A percentile compares a stretch with the other conserved stretches of the same genome.
These are phyloP conservation scores for Pseudopleuronectes americanus DNA, from an alignment of 2,797 vertebrate species.

Conservation along the genomic window DNA sequence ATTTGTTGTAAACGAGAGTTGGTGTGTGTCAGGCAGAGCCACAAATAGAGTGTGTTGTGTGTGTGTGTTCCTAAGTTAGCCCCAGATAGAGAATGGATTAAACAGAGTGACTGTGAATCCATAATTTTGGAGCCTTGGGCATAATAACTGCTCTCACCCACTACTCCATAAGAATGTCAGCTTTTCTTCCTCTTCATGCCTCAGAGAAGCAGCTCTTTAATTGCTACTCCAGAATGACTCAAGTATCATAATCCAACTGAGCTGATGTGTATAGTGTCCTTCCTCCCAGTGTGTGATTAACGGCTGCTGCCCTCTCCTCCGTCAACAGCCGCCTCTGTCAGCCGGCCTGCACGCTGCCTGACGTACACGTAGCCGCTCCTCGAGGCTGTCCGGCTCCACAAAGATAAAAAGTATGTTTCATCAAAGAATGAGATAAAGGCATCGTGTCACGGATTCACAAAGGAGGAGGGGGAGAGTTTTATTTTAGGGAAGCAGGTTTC, in stretches of 20 bases:
- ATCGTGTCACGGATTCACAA: conserved; percentile 16
- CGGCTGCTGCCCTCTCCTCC: conserved; percentile 23
- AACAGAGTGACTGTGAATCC: neutral
- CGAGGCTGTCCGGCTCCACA: conserved; percentile 20
- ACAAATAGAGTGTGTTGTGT: conserved; percentile 19
- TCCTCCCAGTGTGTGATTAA: conserved; percentile 35
- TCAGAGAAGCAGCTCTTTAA: conserved; percentile 29
- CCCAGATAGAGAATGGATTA: conserved; percentile 3
- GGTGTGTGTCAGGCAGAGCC: conserved; percentile 35
- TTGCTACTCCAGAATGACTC: conserved; percentile 28
- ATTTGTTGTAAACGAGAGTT: conserved; percentile 36
- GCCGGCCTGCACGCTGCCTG: neutral
- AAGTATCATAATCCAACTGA: conserved; percentile 25
- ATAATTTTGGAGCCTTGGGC: neutral
- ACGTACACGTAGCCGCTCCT: conserved; percentile 4
- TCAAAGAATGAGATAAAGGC: conserved; percentile 43
- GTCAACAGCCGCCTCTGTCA: conserved; percentile 12
- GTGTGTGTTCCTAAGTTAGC: conserved; percentile 1
- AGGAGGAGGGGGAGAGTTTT: neutral
- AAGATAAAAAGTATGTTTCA: conserved; percentile 23
- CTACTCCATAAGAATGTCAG: conserved; percentile 1
- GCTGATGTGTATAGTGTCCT: conserved; percentile 43
- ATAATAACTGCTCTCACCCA: neutral
- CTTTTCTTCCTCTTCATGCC: neutral
- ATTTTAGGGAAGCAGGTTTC: neutral